phyloP scores from a whole-genome alignment of 30 jellyfish, hydroid and myxozoan species.

The Chironex yamaguchii region DNA sequence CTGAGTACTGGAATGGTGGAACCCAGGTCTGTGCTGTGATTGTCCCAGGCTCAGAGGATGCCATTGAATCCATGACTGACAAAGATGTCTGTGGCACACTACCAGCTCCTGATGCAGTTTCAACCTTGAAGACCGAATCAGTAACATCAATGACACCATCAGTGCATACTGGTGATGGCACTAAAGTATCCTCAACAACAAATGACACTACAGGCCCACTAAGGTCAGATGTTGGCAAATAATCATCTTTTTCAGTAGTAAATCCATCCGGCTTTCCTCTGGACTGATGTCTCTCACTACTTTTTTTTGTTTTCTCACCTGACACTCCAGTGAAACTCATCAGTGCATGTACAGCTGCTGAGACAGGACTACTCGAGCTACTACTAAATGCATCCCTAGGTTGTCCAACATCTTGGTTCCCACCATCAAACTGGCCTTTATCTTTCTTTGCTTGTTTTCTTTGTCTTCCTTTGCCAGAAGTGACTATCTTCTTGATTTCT shows the following conservation, averaged over 20 bases:
- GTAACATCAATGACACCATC: conserved; percentile 1
- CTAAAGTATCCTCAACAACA: conserved; percentile 1
- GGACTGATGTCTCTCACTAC: conserved; percentile 36
- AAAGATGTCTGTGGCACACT: no score
- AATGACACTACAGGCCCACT: conserved; percentile 22
- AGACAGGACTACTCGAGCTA: conserved; percentile 92
- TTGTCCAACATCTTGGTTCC: conserved; percentile 73
- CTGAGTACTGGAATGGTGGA: not conserved
- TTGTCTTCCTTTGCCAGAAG: no score
- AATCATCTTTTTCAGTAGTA: not conserved
- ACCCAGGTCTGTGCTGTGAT: not conserved
- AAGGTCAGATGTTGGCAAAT: conserved; percentile 31
- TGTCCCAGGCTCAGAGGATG: not conserved
- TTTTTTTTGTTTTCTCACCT: not conserved
- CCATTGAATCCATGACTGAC: not conserved
- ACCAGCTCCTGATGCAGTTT: not conserved
- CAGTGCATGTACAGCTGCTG: conserved; percentile 97
- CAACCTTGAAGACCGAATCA: not conserved
- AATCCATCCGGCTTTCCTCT: conserved; percentile 1
- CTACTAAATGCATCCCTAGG: conserved; percentile 83
- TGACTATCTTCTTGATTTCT: not conserved
- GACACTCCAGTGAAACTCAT: conserved; percentile 77
- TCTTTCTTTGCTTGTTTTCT: not conserved
- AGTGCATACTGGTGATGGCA: conserved; percentile 3
- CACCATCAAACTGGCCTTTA: conserved; percentile 24